Conservation (phyloP, 2,888 invertebrate species). For the Xanthia icteritia region DNA sequence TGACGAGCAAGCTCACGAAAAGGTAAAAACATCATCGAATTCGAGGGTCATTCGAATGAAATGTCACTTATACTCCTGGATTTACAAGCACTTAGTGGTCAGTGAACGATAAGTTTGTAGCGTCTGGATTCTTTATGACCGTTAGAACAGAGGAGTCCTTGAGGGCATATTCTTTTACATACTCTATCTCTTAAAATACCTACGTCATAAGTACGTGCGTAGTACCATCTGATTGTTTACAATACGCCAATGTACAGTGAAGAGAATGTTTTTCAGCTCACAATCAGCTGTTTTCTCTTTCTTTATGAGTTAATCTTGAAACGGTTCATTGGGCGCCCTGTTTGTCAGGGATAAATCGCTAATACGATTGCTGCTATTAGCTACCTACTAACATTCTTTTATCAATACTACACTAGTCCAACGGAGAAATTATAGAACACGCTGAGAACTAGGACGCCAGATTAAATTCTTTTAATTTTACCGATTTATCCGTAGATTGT, state of each 20-base stretch:
- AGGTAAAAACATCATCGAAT: background rate
- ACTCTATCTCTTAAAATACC: background rate
- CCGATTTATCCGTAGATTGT: no score
- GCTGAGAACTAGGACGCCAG: no score
- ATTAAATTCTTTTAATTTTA: no score
- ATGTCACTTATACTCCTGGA: background rate
- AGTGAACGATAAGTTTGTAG: background rate
- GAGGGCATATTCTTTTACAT: background rate
- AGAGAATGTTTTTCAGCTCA: conserved; percentile 9
- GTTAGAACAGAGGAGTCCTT: background rate
- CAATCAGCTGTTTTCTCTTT: conserved; percentile 31
- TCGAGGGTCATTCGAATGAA: background rate
- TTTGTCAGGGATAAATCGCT: background rate
- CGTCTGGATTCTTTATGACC: background rate
- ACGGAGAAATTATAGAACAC: background rate
- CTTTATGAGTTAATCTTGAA: conserved; percentile 10
- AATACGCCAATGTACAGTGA: conserved; percentile 4
- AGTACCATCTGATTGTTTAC: background rate
- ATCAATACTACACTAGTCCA: background rate
- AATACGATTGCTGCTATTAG: background rate
- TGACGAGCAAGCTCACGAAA: background rate
- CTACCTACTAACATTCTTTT: background rate
- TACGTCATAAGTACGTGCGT: conserved; percentile 18
- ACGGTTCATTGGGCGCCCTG: conserved; percentile 8
- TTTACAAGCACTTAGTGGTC: background rate